Conservation (phyloP, 2,888 invertebrate species). For the Plebejus melissa region DNA sequence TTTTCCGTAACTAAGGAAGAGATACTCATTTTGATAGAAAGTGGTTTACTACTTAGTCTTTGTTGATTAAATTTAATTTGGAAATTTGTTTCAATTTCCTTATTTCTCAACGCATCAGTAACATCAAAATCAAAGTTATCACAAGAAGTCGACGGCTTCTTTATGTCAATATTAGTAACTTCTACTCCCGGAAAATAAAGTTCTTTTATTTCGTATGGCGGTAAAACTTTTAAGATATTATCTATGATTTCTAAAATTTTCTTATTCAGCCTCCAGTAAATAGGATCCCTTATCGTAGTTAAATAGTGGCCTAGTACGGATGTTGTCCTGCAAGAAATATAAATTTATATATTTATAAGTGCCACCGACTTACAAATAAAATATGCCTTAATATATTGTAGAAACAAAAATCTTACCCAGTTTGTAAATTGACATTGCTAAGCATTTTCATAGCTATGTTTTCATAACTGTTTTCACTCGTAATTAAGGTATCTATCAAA, state of each 20-base stretch:
- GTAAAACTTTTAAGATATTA: slow-evolving; percentile 75
- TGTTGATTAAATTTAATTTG: slow-evolving; percentile 75
- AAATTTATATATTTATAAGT: slow-evolving; percentile 29
- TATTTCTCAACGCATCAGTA: slow-evolving; percentile 76
- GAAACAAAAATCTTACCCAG: slow-evolving; percentile 47
- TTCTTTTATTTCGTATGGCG: slow-evolving; percentile 79
- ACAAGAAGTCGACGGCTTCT: slow-evolving; percentile 82
- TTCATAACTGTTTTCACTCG: slow-evolving; percentile 59
- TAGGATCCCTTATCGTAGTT: slow-evolving; percentile 83
- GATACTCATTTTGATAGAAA: slow-evolving; percentile 81
- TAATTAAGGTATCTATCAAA: slow-evolving; percentile 63
- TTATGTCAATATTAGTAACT: slow-evolving; percentile 80
- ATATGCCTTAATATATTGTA: too few relatives aligned
- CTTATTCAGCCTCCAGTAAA: slow-evolving; percentile 83
- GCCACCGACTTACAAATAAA: not conserved
- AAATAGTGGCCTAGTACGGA: slow-evolving; percentile 70
- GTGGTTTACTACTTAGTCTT: slow-evolving; percentile 85
- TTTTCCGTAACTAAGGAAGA: slow-evolving; percentile 79
- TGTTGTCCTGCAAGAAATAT: slow-evolving; percentile 42
- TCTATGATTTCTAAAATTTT: slow-evolving; percentile 78
- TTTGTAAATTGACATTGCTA: slow-evolving; percentile 43
- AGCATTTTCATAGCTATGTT: slow-evolving; percentile 51
- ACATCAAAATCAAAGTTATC: slow-evolving; percentile 83
- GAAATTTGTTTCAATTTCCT: slow-evolving; percentile 50
- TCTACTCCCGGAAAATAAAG: slow-evolving; percentile 81